Base-by-base conservation (phyloP, 2,113 vertebrate genomes). In the Chionodraco myersi region DNA sequence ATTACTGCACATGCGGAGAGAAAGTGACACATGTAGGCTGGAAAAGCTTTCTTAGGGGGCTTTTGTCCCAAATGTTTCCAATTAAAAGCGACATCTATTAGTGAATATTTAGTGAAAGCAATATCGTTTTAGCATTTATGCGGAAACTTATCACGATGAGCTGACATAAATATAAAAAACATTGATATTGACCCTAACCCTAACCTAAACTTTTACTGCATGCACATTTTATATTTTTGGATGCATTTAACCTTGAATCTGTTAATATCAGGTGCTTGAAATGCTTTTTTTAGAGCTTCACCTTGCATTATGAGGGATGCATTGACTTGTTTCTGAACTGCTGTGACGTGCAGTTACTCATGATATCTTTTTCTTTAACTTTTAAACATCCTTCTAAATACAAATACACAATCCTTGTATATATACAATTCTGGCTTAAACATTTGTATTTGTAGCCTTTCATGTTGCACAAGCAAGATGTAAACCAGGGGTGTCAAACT, bases 1-100 rank as follows among this genome's bases (percentile, higher is more conserved):
- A 83, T 82, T 78, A 82, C 72, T 80, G 80, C 72, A 68, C 26
- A 62, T 18, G 68, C 5, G 54, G 26, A 76, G 61, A 62, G 10
- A 69, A 70, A 71, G 68, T 49, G 78, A 82, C 80, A 82, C 30
- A 73, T 66, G 81, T 66, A 26, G 70, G 81, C 76, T 70, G 72
- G 21, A 16, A 64, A 14, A 44, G 9, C 52, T 44, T 69, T 44
- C 63, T 48, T 1, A 10, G 47, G 54, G 13, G n/a, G 8, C 15
- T 34, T 56, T 69, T 12, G 51, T 73, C 64, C 75, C 7, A 41
- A 58, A 83, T 68, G 62, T 68, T 49, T 51, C 26, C 49, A 72
- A 78, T 52, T 61, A 45, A 18, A 52, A 52, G 51, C 1, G 12
- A 58, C 51, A 48, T 47, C 30, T 36, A n/a, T 57, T 56, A 10